Percentiles rank a stretch among this genome's conserved stretches.
Evolutionary conservation across 2,797 vertebrate genomes (phyloP).

Genomic region (Leptoclinus maculatus): DNA sequence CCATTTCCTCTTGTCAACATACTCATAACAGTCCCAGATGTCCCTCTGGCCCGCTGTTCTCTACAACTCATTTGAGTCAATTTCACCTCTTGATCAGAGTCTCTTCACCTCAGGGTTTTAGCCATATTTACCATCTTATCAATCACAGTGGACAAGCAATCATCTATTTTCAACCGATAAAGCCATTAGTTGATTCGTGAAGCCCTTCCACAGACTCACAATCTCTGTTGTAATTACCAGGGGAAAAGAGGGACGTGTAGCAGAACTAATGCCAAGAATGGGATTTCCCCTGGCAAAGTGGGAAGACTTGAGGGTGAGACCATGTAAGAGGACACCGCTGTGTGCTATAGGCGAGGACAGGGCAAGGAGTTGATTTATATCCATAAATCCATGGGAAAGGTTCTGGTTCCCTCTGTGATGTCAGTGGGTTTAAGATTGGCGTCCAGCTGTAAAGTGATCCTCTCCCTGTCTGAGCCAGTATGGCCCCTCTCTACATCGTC

Average conservation of each 20-base stretch:
- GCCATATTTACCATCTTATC: conserved; percentile 42
- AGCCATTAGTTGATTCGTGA: conserved; percentile 46
- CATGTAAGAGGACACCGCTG: conserved; percentile 79
- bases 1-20: conserved; percentile 81
- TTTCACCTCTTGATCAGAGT: conserved; percentile 39
- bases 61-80: conserved; percentile 42
- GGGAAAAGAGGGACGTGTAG: conserved; percentile 59
- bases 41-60: conserved; percentile 54
- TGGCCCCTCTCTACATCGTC: conserved; percentile 65
- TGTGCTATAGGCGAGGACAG: conserved; percentile 74
- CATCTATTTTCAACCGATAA: conserved; percentile 36
- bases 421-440: conserved; percentile 78
- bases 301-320: conserved; percentile 58
- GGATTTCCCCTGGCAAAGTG: conserved; percentile 72
- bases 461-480: conserved; percentile 64
- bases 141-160: conserved; percentile 29
- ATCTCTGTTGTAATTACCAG: conserved; percentile 60
- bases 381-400: conserved; percentile 79
- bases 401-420: conserved; percentile 74
- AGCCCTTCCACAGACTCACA: conserved; percentile 32
- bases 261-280: conserved; percentile 78
- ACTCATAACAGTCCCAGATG: conserved; percentile 76
- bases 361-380: conserved; percentile 80
- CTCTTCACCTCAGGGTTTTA: conserved; percentile 33
- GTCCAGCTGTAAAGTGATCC: conserved; percentile 83